These are phyloP conservation scores for Aelia acuminata DNA, from an alignment of 2,888 invertebrate species.

Conservation along the genomic window DNA sequence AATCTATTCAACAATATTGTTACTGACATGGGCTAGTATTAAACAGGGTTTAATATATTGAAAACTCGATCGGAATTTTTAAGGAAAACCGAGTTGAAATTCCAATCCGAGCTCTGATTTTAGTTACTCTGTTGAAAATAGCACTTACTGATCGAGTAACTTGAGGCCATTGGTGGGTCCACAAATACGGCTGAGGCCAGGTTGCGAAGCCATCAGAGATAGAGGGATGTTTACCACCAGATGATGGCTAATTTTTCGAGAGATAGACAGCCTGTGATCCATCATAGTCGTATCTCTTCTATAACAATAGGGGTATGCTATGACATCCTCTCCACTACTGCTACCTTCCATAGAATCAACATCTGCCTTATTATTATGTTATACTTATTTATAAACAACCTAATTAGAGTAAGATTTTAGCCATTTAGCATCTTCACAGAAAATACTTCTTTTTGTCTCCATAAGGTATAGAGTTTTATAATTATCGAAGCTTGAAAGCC, in stretches of 20 bases:
- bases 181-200: not conserved
- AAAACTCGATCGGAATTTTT: too few relatives aligned
- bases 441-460: too few relatives aligned
- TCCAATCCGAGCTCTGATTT: too few relatives aligned
- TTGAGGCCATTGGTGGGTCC: not conserved
- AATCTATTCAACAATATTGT: too few relatives aligned
- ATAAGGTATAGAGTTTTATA: too few relatives aligned
- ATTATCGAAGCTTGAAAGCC: too few relatives aligned
- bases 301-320: conserved; percentile 37
- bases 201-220: conserved; percentile 5
- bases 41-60: too few relatives aligned
- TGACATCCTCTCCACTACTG: not conserved
- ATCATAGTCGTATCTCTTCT: conserved; percentile 16
- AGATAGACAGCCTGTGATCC: conserved; percentile 14
- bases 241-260: conserved; percentile 47
- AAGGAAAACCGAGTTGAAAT: too few relatives aligned
- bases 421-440: too few relatives aligned
- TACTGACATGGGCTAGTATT: too few relatives aligned
- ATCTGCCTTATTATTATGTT: not conserved
- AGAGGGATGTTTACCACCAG: conserved; percentile 17
- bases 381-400: too few relatives aligned
- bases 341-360: not conserved
- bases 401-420: too few relatives aligned
- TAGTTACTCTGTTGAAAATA: not conserved
- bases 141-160: not conserved